Conservation (phyloP, 2,113 vertebrate species). For the Corydoras maculifer region DNA sequence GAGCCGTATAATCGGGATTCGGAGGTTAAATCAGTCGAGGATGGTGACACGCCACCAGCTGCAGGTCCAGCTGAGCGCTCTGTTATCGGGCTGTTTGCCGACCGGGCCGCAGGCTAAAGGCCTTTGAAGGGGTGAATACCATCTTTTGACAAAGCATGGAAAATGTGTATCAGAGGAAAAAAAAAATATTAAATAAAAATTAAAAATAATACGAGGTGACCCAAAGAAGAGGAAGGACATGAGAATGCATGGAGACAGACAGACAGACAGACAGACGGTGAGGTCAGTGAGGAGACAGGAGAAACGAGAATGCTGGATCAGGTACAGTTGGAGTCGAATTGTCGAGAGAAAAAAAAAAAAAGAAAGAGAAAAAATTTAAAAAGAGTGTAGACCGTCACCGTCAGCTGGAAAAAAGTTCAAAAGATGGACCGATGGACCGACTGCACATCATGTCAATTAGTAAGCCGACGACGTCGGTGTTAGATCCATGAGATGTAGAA, state of each 20-base stretch:
- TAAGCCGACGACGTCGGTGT: slow-evolving; percentile 39
- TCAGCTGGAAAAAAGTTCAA: slow-evolving; percentile 67
- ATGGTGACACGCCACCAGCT: slow-evolving; percentile 70
- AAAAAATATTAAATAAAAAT: slow-evolving; percentile 31
- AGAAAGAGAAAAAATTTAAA: not conserved
- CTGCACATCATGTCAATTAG: slow-evolving; percentile 47
- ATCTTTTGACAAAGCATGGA: slow-evolving; percentile 98
- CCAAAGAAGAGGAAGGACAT: slow-evolving; percentile 32
- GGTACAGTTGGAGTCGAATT: not conserved
- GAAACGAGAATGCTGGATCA: slow-evolving; percentile 28
- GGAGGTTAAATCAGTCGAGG: slow-evolving; percentile 36
- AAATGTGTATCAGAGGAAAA: slow-evolving; percentile 65
- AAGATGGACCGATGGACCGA: slow-evolving; percentile 71
- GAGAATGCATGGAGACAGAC: slow-evolving; percentile 41
- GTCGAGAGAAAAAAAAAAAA: not conserved
- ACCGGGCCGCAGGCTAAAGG: slow-evolving; percentile 99
- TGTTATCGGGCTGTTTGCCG: slow-evolving; percentile 99
- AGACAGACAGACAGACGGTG: slow-evolving; percentile 43
- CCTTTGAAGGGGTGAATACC: slow-evolving; percentile 99
- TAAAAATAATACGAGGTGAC: not conserved
- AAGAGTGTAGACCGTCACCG: slow-evolving; percentile 66
- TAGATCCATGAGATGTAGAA: slow-evolving; percentile 15
- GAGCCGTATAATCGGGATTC: not conserved
- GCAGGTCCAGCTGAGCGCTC: slow-evolving; percentile 87
- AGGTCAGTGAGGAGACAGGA: slow-evolving; percentile 16